Conservation (phyloP, 2,797 vertebrate species). For the Melanotaenia nigrans region DNA sequence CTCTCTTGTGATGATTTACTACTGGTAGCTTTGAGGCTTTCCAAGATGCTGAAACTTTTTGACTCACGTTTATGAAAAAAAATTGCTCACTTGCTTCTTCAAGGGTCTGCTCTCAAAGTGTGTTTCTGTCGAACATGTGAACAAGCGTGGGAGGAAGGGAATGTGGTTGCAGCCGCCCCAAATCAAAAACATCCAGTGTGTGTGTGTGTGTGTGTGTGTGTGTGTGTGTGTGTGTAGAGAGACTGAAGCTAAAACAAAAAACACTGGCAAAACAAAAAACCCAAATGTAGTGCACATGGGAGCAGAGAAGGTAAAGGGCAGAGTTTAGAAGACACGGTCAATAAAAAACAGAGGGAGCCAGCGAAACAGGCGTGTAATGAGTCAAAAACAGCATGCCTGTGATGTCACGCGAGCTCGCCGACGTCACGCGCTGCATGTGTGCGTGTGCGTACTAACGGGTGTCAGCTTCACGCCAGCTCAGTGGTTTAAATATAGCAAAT, state of each 20-base stretch:
- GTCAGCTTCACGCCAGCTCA: slow-evolving; percentile 72
- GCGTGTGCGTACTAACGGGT: slow-evolving; percentile 32
- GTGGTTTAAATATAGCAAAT: slow-evolving; percentile 82
- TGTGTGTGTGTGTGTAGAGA: background rate
- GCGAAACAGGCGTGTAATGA: slow-evolving; percentile 21
- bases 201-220: slow-evolving; percentile 25
- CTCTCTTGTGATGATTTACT: background rate
- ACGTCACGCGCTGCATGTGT: slow-evolving; percentile 63
- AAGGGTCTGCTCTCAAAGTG: slow-evolving; percentile 33
- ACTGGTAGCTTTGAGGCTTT: background rate
- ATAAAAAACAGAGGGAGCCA: slow-evolving; percentile 15
- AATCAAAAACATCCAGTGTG: slow-evolving; percentile 78
- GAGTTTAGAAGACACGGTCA: slow-evolving; percentile 1
- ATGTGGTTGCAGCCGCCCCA: slow-evolving; percentile 72
- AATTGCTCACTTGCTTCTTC: slow-evolving; percentile 28
- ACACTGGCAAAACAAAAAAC: background rate
- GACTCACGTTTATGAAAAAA: background rate
- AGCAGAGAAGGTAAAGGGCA: background rate
- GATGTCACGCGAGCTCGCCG: slow-evolving; percentile 58
- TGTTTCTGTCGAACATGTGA: slow-evolving; percentile 70
- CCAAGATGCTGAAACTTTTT: background rate
- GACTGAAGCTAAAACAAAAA: slow-evolving; percentile 28
- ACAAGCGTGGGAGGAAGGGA: slow-evolving; percentile 75
- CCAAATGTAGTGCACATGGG: background rate
- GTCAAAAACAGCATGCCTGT: slow-evolving; percentile 52